Evolutionary conservation across 1,140 invertebrate species (phyloP).

Genomic region (Heliothis subflexa): DNA sequence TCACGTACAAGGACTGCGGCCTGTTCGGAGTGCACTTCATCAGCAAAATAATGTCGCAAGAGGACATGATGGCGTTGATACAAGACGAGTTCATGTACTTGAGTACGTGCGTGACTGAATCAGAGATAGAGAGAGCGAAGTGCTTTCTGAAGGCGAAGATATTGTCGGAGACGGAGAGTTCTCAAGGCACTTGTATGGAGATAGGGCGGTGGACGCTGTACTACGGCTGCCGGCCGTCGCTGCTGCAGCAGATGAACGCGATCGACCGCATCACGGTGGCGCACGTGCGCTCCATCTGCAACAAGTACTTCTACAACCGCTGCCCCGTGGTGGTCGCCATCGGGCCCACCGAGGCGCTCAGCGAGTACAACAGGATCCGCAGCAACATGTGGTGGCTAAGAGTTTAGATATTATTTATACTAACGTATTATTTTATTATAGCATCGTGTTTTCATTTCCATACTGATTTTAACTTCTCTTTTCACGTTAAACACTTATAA

Average conservation of each 20-base stretch:
- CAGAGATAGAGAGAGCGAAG: constrained; percentile 77
- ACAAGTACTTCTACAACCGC: constrained; percentile 90
- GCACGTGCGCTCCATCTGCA: constrained; percentile 87
- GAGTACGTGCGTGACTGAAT: constrained; percentile 69
- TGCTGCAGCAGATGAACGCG: constrained; percentile 89
- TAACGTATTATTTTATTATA: constrained; percentile 7
- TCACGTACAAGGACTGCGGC: constrained; percentile 75
- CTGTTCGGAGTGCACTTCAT: constrained; percentile 82
- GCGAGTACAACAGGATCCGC: constrained; percentile 89
- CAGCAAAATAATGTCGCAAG: constrained; percentile 61
- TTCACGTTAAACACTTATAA: neutral
- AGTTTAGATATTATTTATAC: constrained; percentile 55
- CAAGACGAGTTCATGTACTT: constrained; percentile 78
- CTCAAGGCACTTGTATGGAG: constrained; percentile 92
- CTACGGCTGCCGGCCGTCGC: constrained; percentile 89
- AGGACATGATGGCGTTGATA: constrained; percentile 71
- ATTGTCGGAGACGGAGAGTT: constrained; percentile 90
- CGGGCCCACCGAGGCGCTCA: constrained; percentile 89
- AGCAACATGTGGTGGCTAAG: constrained; percentile 89
- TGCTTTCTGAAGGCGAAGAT: constrained; percentile 79
- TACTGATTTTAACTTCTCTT: neutral
- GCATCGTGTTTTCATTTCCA: neutral
- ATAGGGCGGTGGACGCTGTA: constrained; percentile 93
- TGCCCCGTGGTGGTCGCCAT: constrained; percentile 90
- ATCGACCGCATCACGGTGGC: constrained; percentile 89